phyloP scores from a whole-genome alignment of 2,888 invertebrate genomes.

The Serripes groenlandicus region DNA sequence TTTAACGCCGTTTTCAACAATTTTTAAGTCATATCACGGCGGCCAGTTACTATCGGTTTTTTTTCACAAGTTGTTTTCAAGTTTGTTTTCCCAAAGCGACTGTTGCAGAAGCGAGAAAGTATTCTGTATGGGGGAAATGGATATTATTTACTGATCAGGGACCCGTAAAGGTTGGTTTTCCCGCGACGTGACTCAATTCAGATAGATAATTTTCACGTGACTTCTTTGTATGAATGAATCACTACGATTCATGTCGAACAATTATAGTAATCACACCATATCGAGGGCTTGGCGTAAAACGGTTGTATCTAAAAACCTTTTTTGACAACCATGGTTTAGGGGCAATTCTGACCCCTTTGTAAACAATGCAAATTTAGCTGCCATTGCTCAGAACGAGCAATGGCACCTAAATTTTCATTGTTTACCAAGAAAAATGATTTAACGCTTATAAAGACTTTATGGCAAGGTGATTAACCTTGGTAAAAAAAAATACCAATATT shows the following conservation, averaged over 20 bases:
- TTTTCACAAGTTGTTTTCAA: not conserved
- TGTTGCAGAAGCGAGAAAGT: not conserved
- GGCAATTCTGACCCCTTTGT: too few relatives aligned
- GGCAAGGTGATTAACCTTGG: too few relatives aligned
- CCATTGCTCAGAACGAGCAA: too few relatives aligned
- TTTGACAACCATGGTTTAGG: too few relatives aligned
- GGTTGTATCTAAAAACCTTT: too few relatives aligned
- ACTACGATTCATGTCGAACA: conserved; percentile 11
- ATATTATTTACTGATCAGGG: not conserved
- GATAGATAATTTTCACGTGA: conserved; percentile 20
- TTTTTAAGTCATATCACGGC: not conserved
- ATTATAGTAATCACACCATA: conserved; percentile 1
- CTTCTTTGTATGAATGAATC: conserved; percentile 4
- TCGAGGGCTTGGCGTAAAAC: too few relatives aligned
- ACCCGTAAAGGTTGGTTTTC: not conserved
- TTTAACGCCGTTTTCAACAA: not conserved
- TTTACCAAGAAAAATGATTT: too few relatives aligned
- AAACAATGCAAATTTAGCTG: too few relatives aligned
- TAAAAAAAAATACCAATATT: too few relatives aligned
- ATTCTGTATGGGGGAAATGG: not conserved
- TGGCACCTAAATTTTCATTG: too few relatives aligned
- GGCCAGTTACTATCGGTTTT: not conserved
- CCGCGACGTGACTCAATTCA: not conserved
- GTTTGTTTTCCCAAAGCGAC: not conserved
- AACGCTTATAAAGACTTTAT: too few relatives aligned